Conservation (phyloP, 1,140 invertebrate species). For the Drosophila suzukii region DNA sequence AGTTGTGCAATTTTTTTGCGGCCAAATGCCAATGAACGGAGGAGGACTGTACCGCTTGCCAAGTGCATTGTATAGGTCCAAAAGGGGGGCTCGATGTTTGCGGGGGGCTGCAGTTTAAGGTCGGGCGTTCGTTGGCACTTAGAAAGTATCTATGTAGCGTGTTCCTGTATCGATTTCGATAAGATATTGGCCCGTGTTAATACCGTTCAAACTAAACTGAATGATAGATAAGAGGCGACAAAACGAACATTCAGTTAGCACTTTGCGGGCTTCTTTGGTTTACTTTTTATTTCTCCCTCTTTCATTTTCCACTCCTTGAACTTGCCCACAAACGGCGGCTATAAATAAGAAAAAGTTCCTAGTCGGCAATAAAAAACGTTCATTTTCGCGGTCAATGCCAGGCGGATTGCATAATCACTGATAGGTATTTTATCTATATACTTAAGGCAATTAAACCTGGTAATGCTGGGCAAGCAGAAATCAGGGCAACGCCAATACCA, state of each 20-base stretch:
- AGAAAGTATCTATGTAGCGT: conserved; percentile 14
- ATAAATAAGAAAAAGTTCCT: conserved; percentile 39
- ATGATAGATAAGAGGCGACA: conserved; percentile 38
- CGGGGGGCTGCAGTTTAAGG: conserved; percentile 50
- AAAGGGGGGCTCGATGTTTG: conserved; percentile 7
- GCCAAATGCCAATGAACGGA: conserved; percentile 60
- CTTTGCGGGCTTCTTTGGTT: conserved; percentile 27
- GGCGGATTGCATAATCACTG: conserved; percentile 61
- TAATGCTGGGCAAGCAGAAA: conserved; percentile 27
- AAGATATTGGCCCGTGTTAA: conserved; percentile 45
- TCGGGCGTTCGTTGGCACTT: conserved; percentile 54
- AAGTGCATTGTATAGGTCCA: conserved; percentile 17
- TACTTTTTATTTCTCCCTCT: background rate
- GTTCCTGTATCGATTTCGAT: conserved; percentile 46
- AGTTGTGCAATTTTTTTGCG: conserved; percentile 53
- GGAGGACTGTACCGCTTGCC: conserved; percentile 50
- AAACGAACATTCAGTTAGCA: conserved; percentile 33
- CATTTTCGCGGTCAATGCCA: conserved; percentile 67
- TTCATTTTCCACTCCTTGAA: conserved; percentile 38
- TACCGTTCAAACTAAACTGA: conserved; percentile 10
- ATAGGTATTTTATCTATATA: conserved; percentile 34
- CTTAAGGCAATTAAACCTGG: background rate
- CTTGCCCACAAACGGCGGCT: conserved; percentile 23
- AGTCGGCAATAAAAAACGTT: conserved; percentile 21
- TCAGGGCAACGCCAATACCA: conserved; percentile 30